These are phyloP conservation scores for Pantherophis alleghaniensis DNA, from an alignment of 2,797 vertebrate genomes.

Conservation along the genomic window DNA sequence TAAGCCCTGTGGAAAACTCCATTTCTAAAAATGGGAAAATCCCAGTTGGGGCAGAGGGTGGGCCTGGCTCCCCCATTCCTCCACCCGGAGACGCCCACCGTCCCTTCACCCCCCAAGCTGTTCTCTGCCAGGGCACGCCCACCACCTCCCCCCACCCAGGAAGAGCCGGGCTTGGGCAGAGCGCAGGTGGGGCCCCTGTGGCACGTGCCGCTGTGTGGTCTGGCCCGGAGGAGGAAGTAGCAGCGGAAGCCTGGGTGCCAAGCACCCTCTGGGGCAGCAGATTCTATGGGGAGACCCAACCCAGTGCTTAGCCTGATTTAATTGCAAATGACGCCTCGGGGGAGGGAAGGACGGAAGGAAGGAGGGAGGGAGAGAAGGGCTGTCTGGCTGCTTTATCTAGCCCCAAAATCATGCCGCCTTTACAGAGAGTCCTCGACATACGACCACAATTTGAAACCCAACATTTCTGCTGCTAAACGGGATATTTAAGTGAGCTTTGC, in stretches of 20 bases:
- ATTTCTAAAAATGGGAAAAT: not conserved
- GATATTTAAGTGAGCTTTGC: too few relatives aligned
- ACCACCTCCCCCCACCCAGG: not conserved
- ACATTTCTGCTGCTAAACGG: too few relatives aligned
- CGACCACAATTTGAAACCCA: too few relatives aligned
- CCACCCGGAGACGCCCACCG: not conserved
- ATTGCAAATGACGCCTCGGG: not conserved
- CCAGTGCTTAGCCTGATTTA: not conserved
- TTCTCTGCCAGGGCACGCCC: not conserved
- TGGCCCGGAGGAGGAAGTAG: not conserved
- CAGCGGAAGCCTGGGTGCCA: not conserved
- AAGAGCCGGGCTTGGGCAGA: not conserved
- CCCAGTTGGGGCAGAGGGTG: not conserved
- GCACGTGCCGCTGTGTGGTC: not conserved
- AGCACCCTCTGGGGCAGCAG: not conserved
- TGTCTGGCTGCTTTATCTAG: not conserved
- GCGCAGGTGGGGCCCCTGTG: too few relatives aligned
- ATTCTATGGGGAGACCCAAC: not conserved
- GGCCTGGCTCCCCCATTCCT: not conserved
- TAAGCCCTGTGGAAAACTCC: not conserved
- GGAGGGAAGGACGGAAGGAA: too few relatives aligned
- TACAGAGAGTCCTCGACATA: not conserved
- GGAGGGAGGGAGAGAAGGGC: not conserved
- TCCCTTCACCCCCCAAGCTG: not conserved
- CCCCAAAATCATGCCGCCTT: not conserved